A percentile compares a stretch with the other conserved stretches of the same genome.
Conservation (phyloP, 1,140 invertebrate species). For the Anthonomus grandis region DNA sequence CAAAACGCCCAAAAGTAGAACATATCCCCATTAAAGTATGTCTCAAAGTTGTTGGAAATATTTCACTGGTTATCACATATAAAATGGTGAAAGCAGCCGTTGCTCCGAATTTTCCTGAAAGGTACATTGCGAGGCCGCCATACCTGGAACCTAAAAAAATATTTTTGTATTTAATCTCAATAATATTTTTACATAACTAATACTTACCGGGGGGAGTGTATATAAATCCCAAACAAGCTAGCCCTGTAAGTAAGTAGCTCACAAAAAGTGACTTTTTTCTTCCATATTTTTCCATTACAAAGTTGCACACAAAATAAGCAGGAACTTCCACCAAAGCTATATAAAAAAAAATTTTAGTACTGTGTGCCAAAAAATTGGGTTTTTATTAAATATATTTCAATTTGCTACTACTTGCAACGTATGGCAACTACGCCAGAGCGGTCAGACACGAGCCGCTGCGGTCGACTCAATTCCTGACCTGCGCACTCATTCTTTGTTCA, state of each 20-base stretch:
- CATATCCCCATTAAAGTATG: conserved; percentile 59
- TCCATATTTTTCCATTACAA: conserved; percentile 63
- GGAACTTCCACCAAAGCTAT: conserved; percentile 65
- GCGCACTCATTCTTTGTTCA: too few species aligned
- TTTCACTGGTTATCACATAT: conserved; percentile 54
- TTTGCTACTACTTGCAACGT: too few species aligned
- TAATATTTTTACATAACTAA: background rate
- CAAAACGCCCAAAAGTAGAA: conserved; percentile 69
- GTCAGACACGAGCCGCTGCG: too few species aligned
- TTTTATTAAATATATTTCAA: too few species aligned
- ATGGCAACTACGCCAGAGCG: too few species aligned
- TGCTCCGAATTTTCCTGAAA: conserved; percentile 68
- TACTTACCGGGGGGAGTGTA: conserved; percentile 38
- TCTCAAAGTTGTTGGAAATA: conserved; percentile 53
- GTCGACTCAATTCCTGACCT: too few species aligned
- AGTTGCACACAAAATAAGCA: conserved; percentile 63
- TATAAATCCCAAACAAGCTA: conserved; percentile 44
- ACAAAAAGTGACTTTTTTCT: conserved; percentile 58
- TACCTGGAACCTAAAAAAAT: conserved; percentile 55
- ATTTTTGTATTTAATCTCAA: background rate
- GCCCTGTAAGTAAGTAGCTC: conserved; percentile 60
- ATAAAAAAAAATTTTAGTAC: background rate
- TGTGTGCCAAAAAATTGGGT: background rate
- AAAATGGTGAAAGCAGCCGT: conserved; percentile 53
- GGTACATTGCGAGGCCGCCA: conserved; percentile 66